Base-by-base conservation (phyloP, 1,140 invertebrate genomes). In the Trichomalopsis sarcophagae region DNA sequence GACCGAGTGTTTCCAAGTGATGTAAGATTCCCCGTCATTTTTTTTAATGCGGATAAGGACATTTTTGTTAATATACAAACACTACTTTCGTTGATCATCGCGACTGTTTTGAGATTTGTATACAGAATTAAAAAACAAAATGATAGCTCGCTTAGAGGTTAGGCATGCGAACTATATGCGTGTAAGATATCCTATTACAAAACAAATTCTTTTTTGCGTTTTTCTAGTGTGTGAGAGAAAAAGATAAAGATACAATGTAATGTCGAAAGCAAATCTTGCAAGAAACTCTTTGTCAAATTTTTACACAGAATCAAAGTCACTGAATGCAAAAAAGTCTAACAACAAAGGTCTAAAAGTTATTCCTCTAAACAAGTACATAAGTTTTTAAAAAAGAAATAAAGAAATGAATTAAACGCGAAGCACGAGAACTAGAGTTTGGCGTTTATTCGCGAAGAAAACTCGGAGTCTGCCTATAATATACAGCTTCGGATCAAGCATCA, bases 401-500 rank as follows among this genome's bases (percentile, higher is more conserved):
- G 76, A 80, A 85, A 77, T 13, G 5, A 80, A 83, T 33, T 23
- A 30, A 85, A 81, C n/a, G 50, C 21, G 81, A 30, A 68, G 33
- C 50, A 79, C 74, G 73, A 81, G 36, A 84, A 76, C 21, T 47
- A 71, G 23, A 87, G 40, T 74, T 69, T 27, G 55, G 75, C 66
- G 74, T 86, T 80, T 81, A 80, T 74, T 27, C 62, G 36, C 66
- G 76, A 23, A 84, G 55, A 80, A 85, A 73, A 83, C 47, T 69
- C 71, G 81, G 76, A 84, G 77, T 82, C 85, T 83, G 75, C 80
- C 84, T 82, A 82, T 82, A 85, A 71, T 77, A 85, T 69, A 84
- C 82, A 87, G 86, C 80, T 85, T 87, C 82, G 62, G 21, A 78
- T 84, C 44, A 85, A 83, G 69, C 75, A 82, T 85, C 84, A 85